A percentile compares a stretch with the other conserved stretches of the same genome.
These are phyloP conservation scores for Agrotis segetum DNA, from an alignment of 2,888 invertebrate genomes.

Conservation along the genomic window DNA sequence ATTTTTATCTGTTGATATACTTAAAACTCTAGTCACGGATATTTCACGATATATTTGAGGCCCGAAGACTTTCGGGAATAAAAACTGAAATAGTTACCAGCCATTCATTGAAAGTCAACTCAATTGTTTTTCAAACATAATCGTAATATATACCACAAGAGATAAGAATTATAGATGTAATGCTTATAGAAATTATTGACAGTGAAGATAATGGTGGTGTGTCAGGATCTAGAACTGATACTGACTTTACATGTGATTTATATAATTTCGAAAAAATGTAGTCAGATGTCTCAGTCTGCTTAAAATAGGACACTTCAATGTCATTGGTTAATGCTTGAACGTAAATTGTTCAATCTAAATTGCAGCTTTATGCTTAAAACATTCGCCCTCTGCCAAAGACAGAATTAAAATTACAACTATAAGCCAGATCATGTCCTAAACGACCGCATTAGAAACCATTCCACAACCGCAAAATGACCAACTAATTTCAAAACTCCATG, in stretches of 20 bases:
- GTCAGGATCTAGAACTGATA: too few species aligned
- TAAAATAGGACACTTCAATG: neutral
- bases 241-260: too few species aligned
- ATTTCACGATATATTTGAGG: neutral
- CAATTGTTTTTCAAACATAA: too few species aligned
- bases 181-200: too few species aligned
- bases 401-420: too few species aligned
- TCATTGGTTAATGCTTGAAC: neutral
- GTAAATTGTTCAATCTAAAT: neutral
- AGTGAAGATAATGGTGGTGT: too few species aligned
- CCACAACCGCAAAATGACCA: conserved; percentile 31
- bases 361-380: neutral
- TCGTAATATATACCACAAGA: too few species aligned
- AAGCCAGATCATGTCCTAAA: conserved; percentile 14
- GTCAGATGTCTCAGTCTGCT: neutral
- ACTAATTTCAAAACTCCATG: conserved; percentile 26
- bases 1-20: neutral
- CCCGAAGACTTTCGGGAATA: neutral
- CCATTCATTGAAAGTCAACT: neutral
- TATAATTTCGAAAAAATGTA: neutral
- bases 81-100: neutral
- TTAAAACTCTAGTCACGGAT: neutral
- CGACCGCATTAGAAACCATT: conserved; percentile 11
- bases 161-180: too few species aligned
- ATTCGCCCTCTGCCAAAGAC: neutral